Evolutionary conservation across 1,140 invertebrate species (phyloP).

Genomic region (Bombus ignitus): DNA sequence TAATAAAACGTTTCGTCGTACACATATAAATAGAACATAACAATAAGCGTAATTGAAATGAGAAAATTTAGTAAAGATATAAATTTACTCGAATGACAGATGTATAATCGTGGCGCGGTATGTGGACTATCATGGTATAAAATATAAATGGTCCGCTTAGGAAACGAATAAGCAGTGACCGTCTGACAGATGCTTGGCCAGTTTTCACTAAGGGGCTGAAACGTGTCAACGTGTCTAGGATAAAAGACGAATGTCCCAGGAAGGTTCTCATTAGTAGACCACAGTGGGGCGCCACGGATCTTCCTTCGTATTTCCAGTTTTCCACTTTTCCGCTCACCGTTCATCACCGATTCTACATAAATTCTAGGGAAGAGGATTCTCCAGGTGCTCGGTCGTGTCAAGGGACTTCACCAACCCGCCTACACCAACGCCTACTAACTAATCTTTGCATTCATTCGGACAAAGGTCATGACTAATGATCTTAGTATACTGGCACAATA

Average conservation of each 20-base stretch:
- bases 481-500: constrained; percentile 61
- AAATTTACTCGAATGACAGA: neutral
- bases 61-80: neutral
- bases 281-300: constrained; percentile 57
- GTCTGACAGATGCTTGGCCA: constrained; percentile 58
- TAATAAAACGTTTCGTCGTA: too few relatives aligned
- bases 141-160: constrained; percentile 18
- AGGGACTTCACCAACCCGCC: constrained; percentile 54
- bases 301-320: constrained; percentile 39
- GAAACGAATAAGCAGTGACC: constrained; percentile 14
- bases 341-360: constrained; percentile 51
- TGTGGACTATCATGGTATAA: neutral
- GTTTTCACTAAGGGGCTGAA: constrained; percentile 45
- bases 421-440: constrained; percentile 68
- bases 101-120: neutral
- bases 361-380: constrained; percentile 53
- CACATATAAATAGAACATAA: too few relatives aligned
- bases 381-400: constrained; percentile 67
- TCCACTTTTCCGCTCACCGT: constrained; percentile 26
- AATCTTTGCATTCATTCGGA: constrained; percentile 68
- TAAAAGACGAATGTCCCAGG: constrained; percentile 70
- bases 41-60: too few relatives aligned
- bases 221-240: constrained; percentile 65
- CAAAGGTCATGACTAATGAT: constrained; percentile 77
- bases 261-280: constrained; percentile 73